Conservation (phyloP, 2,888 invertebrate genomes). For the Cosmopolites sordidus region DNA sequence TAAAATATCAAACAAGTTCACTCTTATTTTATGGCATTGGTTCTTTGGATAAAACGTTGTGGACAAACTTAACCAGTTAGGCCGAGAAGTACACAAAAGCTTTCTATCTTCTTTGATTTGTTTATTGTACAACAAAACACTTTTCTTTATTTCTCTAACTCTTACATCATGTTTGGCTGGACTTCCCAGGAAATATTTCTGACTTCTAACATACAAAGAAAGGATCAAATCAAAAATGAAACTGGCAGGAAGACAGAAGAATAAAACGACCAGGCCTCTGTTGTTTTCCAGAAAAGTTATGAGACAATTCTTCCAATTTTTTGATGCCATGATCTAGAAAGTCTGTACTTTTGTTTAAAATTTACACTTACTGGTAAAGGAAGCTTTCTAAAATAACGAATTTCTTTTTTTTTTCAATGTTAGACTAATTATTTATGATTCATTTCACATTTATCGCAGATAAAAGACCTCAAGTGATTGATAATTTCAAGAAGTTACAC, state of each 20-base stretch:
- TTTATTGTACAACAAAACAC: constrained; percentile 55
- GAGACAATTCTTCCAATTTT: constrained; percentile 37
- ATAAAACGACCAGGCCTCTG: constrained; percentile 58
- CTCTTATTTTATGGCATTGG: constrained; percentile 58
- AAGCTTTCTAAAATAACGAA: too few species aligned
- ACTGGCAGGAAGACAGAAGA: constrained; percentile 65
- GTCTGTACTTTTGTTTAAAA: too few species aligned
- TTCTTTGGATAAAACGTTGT: constrained; percentile 64
- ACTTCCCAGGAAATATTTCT: constrained; percentile 45
- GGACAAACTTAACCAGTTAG: constrained; percentile 67
- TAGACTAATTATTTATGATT: too few species aligned
- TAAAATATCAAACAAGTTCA: constrained; percentile 62
- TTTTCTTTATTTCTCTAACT: constrained; percentile 51
- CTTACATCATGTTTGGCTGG: constrained; percentile 49
- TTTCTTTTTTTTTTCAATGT: too few species aligned
- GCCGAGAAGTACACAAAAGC: constrained; percentile 61
- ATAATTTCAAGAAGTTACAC: too few species aligned
- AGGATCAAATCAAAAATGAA: constrained; percentile 56
- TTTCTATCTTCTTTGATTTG: constrained; percentile 49
- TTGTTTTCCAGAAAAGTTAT: constrained; percentile 58
- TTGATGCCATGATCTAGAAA: constrained; percentile 17
- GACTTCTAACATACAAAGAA: constrained; percentile 44
- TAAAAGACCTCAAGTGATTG: too few species aligned
- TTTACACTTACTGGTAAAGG: too few species aligned
- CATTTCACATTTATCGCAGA: too few species aligned